Percentiles rank a stretch among this genome's conserved stretches.
phyloP scores from a whole-genome alignment of 2,113 vertebrate species.

The Aythya baeri region DNA sequence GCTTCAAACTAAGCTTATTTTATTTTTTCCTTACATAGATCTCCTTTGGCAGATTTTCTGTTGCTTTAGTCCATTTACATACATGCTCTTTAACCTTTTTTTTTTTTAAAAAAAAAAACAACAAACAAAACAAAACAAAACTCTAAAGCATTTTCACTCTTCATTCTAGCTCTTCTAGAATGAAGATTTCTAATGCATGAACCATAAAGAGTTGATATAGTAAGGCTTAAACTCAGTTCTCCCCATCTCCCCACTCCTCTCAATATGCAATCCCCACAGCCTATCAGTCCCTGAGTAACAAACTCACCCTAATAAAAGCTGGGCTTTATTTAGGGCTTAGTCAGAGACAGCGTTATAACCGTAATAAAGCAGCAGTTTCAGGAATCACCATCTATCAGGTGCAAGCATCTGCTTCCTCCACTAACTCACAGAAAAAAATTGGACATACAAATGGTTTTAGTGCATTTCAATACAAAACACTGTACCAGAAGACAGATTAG shows the following conservation, averaged over 20 bases:
- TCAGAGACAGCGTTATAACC: not conserved
- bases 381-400: not conserved
- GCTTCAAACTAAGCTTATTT: not conserved
- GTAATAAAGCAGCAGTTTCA: not conserved
- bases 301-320: not conserved
- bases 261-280: not conserved
- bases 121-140: not conserved
- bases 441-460: not conserved
- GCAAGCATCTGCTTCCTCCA: not conserved
- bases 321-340: not conserved
- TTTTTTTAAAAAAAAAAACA: not conserved
- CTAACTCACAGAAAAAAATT: not conserved
- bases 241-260: not conserved
- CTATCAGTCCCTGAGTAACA: not conserved
- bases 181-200: not conserved
- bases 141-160: not conserved
- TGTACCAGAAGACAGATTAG: not conserved
- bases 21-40: not conserved
- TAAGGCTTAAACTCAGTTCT: not conserved
- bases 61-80: not conserved
- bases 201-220: not conserved
- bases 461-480: not conserved
- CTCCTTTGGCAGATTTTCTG: constrained; percentile 7
- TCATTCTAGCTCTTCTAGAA: not conserved
- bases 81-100: too few species aligned